Base-by-base conservation (phyloP, 1,140 invertebrate species). In the Latrodectus geometricus region DNA sequence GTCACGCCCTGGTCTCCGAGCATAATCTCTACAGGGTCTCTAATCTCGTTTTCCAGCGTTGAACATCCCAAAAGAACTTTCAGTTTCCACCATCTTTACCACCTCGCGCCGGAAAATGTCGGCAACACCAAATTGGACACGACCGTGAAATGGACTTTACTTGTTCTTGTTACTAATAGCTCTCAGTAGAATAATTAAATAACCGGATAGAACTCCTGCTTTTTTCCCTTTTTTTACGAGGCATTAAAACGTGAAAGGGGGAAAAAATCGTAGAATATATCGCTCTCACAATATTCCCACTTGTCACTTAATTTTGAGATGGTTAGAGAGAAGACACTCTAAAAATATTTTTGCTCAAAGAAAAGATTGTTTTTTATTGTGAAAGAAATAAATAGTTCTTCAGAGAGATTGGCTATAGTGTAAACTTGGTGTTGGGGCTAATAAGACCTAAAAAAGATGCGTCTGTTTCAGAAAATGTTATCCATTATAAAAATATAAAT, bases 131-230 rank as follows among this genome's bases (percentile, higher is more conserved):
- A 83, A 61, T 83, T 83, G 69, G 80, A 83, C 80, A 83, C 12
- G 80, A 17, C 15, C 80, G 68, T 49, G 54, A 74, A 83, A 83
- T 83, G 80, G 80, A 69, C 69, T 83, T 83, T 83, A 48, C 80
- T 74, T 83, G 80, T 83, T 83, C 70, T 21, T 61, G 35, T 15
- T 61, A 20, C 54, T 61, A 61, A 61, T 61, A 23, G 35, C 35
- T 14, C 70, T 65, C 80, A 9, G 70, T n/a, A 35, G 70, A 74
- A 83, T 72, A 83, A 74, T 83, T 83, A 83, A 74, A 61, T 15
- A 48, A 56, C 52, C 21, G 15, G 35, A 35, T 35, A 35, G 35
- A 35, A 48, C 70, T 14, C 8, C 5, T 73, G n/a, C n/a, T 73
- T 23, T 49, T 48, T 15, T 49, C 9, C 23, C 23, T 49, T 73